Evolutionary conservation across 2,888 invertebrate genomes (phyloP), one percentile per base, ranked within the genome.

Genomic region (Lochmaea capreae): DNA sequence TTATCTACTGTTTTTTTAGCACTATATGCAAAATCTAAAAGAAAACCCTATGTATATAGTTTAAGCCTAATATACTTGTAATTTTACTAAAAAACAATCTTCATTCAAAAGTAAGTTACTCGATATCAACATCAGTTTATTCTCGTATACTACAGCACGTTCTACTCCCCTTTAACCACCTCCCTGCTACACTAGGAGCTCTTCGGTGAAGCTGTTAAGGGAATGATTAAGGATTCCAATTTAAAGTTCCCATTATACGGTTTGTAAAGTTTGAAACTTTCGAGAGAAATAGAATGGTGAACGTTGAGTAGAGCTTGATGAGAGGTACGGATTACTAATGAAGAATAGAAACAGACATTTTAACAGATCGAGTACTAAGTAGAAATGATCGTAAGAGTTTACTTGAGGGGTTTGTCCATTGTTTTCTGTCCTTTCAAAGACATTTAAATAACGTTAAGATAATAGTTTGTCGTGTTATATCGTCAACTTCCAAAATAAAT

Each of bases 201-300:
- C 61, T 67, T 59, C 67, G 46, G 26, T 46, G 26, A 33, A 52
- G 69, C 70, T 22, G 70, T 70, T 70, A 70, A 43, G 43, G 62
- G 52, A 69, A 63, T 70, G 70, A 70, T 70, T 54, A 57, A 70
- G 70, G 63, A 70, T 70, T 70, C 70, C 70, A 70, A 70, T 70
- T 70, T 70, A 70, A 70, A 70, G 63, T 70, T 70, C 70, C 26
- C 70, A 70, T 70, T 70, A 70, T 70, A 70, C 70, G 61, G 70
- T 70, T 70, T 70, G 70, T 59, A 61, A 49, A 70, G 63, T 63
- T 70, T 11, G 59, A 42, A 67, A 67, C 67, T 67, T 67, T 67
- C 59, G 26, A 67, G 67, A 59, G 67, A 33, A 59, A 46, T 46
- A 46, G 59, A 67, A 67, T 67, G 67, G 67, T 67, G 67, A 67